phyloP scores from a whole-genome alignment of 2,113 vertebrate genomes.

The Pagrus major region DNA sequence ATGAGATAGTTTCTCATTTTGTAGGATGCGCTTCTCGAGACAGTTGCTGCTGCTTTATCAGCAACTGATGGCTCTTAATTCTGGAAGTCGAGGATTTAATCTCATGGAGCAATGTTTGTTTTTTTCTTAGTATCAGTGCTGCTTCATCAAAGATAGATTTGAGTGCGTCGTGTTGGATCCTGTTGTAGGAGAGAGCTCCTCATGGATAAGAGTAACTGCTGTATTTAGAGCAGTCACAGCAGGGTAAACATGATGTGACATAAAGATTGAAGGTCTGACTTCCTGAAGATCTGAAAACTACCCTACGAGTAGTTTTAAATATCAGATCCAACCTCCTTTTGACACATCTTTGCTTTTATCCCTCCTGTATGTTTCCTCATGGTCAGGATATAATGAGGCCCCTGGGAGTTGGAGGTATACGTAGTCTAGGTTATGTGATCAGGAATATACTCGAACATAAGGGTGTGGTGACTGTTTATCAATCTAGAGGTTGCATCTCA shows the following conservation, averaged over 20 bases:
- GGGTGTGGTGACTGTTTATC: constrained; percentile 4
- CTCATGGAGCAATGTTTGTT: constrained; percentile 3
- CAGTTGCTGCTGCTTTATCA: constrained; percentile 15
- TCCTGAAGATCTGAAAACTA: constrained; percentile 24
- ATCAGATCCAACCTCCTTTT: constrained; percentile 6
- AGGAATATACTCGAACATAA: constrained; percentile 19
- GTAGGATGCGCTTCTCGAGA: constrained; percentile 21
- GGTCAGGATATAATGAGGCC: constrained; percentile 18
- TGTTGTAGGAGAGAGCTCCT: constrained; percentile 41
- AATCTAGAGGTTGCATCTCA: constrained; percentile 3
- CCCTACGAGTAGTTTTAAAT: background rate
- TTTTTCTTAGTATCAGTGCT: background rate
- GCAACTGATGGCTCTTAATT: constrained; percentile 32
- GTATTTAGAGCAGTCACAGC: constrained; percentile 16
- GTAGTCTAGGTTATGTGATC: background rate
- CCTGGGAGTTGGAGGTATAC: background rate
- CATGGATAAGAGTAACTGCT: constrained; percentile 35
- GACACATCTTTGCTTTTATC: background rate
- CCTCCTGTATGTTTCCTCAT: constrained; percentile 1
- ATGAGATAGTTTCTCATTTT: constrained; percentile 34
- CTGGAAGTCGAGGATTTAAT: constrained; percentile 22
- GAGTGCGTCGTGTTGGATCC: constrained; percentile 33
- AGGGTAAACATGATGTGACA: constrained; percentile 11
- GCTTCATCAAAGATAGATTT: constrained; percentile 44
- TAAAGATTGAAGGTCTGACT: constrained; percentile 1